Evolutionary conservation across 2,888 invertebrate genomes (phyloP).

Genomic region (Melanargia galathea): DNA sequence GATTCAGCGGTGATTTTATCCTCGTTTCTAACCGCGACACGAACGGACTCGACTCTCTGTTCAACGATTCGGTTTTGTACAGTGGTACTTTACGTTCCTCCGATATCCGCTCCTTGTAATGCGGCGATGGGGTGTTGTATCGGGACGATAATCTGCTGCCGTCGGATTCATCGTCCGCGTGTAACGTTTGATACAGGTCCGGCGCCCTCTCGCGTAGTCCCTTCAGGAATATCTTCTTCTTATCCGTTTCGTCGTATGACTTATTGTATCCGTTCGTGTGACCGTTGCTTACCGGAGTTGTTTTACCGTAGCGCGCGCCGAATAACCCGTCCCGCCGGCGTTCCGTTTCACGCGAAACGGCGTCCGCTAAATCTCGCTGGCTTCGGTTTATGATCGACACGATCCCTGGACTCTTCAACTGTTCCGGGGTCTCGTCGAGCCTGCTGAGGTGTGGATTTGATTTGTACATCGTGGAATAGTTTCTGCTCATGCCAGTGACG

Average conservation of each 20-base stretch:
- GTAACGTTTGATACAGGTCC: slow-evolving; percentile 86
- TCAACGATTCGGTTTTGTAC: slow-evolving; percentile 75
- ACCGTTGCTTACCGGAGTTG: slow-evolving; percentile 76
- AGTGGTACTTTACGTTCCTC: slow-evolving; percentile 72
- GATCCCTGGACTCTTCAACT: slow-evolving; percentile 92
- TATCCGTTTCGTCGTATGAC: slow-evolving; percentile 79
- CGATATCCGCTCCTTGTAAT: slow-evolving; percentile 74
- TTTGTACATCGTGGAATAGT: slow-evolving; percentile 85
- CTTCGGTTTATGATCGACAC: slow-evolving; percentile 93
- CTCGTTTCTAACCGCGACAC: slow-evolving; percentile 72
- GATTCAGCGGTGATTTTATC: slow-evolving; percentile 74
- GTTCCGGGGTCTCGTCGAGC: slow-evolving; percentile 86
- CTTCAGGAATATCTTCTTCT: slow-evolving; percentile 86
- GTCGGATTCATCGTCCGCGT: slow-evolving; percentile 84
- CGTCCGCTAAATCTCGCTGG: slow-evolving; percentile 88
- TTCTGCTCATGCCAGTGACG: slow-evolving; percentile 73
- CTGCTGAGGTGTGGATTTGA: slow-evolving; percentile 90
- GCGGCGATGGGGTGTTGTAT: slow-evolving; percentile 74
- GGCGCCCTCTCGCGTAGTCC: slow-evolving; percentile 87
- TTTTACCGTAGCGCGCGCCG: slow-evolving; percentile 81
- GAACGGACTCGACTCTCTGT: slow-evolving; percentile 75
- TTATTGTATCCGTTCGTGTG: slow-evolving; percentile 73
- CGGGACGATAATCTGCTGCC: slow-evolving; percentile 73
- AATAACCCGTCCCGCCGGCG: slow-evolving; percentile 79
- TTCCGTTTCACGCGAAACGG: slow-evolving; percentile 78